phyloP scores from a whole-genome alignment of 2,113 vertebrate species.

The Alaudala cheleensis region DNA sequence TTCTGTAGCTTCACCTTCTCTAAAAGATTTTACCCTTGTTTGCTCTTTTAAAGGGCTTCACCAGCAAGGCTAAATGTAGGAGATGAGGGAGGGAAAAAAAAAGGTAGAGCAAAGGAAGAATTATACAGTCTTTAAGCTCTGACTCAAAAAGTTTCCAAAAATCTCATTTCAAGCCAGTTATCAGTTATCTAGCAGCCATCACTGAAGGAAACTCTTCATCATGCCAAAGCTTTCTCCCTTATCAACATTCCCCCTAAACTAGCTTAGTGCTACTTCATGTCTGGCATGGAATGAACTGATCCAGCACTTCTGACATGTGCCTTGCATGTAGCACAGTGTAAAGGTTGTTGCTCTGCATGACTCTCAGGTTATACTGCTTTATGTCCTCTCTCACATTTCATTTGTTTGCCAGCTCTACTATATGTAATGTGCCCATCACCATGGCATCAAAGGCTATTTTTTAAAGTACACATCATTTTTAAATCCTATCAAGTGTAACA shows the following conservation, averaged over 20 bases:
- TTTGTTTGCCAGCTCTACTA: neutral
- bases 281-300: neutral
- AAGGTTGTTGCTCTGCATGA: constrained; percentile 2
- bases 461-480: constrained; percentile 51
- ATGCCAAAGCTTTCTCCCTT: neutral
- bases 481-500: constrained; percentile 61
- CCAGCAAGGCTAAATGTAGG: neutral
- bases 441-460: constrained; percentile 44
- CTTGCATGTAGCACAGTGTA: neutral
- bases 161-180: neutral
- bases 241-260: neutral
- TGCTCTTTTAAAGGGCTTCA: neutral
- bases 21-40: neutral
- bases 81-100: fast-evolving
- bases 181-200: neutral
- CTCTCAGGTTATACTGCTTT: neutral
- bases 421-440: constrained; percentile 29
- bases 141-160: neutral
- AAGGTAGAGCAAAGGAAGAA: neutral
- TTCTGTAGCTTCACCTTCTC: neutral
- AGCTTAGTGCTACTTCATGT: neutral
- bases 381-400: neutral
- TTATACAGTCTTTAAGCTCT: neutral
- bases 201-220: neutral
- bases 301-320: neutral